phyloP scores from a whole-genome alignment of 2,797 vertebrate genomes.

The Hephaestus fuliginosus region DNA sequence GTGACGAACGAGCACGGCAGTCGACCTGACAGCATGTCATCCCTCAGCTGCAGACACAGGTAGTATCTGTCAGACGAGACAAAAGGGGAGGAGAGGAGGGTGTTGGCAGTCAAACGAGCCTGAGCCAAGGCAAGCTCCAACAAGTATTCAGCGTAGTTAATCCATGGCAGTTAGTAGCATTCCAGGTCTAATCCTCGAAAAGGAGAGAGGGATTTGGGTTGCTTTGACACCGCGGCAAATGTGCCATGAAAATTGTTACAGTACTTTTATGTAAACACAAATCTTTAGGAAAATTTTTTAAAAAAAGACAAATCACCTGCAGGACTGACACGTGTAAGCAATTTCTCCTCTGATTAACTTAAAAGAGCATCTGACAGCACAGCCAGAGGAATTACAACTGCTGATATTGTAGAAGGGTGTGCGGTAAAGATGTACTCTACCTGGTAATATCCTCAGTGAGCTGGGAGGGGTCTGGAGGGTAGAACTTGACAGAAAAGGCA shows the following conservation, averaged over 20 bases:
- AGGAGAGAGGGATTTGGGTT: constrained; percentile 54
- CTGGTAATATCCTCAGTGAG: constrained; percentile 98
- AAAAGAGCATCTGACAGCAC: constrained; percentile 43
- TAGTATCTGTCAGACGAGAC: constrained; percentile 90
- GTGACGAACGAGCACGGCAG: constrained; percentile 99
- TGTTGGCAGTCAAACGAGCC: constrained; percentile 64
- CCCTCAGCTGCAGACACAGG: constrained; percentile 97
- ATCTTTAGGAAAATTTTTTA: constrained; percentile 32
- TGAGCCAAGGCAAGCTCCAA: constrained; percentile 63
- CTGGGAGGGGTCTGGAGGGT: constrained; percentile 97
- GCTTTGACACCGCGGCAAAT: constrained; percentile 61
- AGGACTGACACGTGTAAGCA: constrained; percentile 27
- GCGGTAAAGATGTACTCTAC: constrained; percentile 73
- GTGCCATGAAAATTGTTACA: constrained; percentile 54
- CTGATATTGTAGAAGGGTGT: neutral
- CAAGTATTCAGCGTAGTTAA: constrained; percentile 69
- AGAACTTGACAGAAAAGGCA: constrained; percentile 97
- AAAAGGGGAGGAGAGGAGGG: constrained; percentile 47
- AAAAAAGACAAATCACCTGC: constrained; percentile 21
- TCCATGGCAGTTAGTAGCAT: constrained; percentile 70
- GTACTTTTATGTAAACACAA: constrained; percentile 50
- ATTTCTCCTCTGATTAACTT: constrained; percentile 45
- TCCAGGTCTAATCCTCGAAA: constrained; percentile 69
- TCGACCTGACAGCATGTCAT: constrained; percentile 96
- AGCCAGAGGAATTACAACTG: constrained; percentile 15